Evolutionary conservation across 1,140 invertebrate genomes (phyloP), one percentile per base, ranked within the genome.

Genomic region (Lordiphosa mommai): DNA sequence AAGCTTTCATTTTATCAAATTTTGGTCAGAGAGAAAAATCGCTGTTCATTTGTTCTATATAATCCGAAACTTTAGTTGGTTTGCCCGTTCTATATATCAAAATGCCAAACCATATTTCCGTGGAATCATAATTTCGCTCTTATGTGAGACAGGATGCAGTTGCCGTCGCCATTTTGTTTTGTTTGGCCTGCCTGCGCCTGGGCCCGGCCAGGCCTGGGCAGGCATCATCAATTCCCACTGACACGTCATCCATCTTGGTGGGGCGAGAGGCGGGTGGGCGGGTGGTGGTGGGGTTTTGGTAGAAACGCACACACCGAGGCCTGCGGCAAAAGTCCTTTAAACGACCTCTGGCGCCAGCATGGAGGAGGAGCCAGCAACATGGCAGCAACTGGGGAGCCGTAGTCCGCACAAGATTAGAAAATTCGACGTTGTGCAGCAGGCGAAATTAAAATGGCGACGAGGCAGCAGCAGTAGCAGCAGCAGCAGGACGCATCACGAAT

Each of bases 351-450:
- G 76, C 77, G 77, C 76, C 76, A 80, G 84, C 82, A 82, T 71
- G 16, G 34, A 37, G 38, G 32, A 53, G 36, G 38, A 40, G 7
- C 27, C 41, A 49, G 37, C 43, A 23, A 23, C 56, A 55, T 61
- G 59, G 74, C 64, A 65, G 79, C 77, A 61, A 84, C 76, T 82
- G 71, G 77, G 77, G 77, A 84, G 77, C 77, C 72, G 77, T 77
- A 86, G 79, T 84, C 79, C 74, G 79, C 79, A 84, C 79, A 85
- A 85, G 79, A 84, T 84, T 84, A 85, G 79, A 84, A 84, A 84
- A 84, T 84, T 85, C 77, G 72, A 84, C 77, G 77, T 82, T 84
- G 77, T 84, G 77, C 77, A 80, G 77, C 77, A 76, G 76, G 76
- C 76, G 68, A 80, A 80, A 80, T 80, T 80, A 80, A 80, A 80